phyloP scores from a whole-genome alignment of 1,140 invertebrate genomes.

The Pogonomyrmex californicus region DNA sequence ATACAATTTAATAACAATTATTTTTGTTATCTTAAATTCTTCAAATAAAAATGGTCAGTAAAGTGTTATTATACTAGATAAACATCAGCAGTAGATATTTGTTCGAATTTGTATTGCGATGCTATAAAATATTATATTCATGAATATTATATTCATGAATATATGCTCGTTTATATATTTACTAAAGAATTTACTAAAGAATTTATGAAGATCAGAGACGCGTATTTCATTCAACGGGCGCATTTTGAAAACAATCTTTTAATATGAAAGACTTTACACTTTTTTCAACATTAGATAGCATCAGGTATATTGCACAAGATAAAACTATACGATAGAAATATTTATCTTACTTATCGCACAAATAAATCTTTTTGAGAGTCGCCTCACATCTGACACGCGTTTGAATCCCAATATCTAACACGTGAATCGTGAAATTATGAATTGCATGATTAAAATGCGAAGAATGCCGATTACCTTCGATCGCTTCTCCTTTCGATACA shows the following conservation, averaged over 20 bases:
- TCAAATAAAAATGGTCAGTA: no score
- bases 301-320: not conserved
- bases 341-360: not conserved
- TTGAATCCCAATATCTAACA: not conserved
- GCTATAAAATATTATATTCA: not conserved
- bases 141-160: not conserved
- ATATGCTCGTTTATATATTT: not conserved
- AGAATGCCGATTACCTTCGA: slow-evolving; percentile 51
- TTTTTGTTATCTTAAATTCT: no score
- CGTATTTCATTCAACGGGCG: not conserved
- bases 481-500: not conserved
- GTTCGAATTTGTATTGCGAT: not conserved
- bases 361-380: not conserved
- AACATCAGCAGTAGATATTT: no score
- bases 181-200: not conserved
- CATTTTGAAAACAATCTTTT: not conserved
- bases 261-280: not conserved
- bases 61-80: no score
- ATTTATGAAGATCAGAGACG: not conserved
- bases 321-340: not conserved
- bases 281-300: not conserved
- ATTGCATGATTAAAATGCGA: slow-evolving; percentile 42
- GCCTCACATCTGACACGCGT: slow-evolving; percentile 2
- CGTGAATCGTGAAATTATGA: slow-evolving; percentile 32
- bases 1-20: no score